phyloP scores from a whole-genome alignment of 2,113 vertebrate genomes.

The Triplophysa dalaica region DNA sequence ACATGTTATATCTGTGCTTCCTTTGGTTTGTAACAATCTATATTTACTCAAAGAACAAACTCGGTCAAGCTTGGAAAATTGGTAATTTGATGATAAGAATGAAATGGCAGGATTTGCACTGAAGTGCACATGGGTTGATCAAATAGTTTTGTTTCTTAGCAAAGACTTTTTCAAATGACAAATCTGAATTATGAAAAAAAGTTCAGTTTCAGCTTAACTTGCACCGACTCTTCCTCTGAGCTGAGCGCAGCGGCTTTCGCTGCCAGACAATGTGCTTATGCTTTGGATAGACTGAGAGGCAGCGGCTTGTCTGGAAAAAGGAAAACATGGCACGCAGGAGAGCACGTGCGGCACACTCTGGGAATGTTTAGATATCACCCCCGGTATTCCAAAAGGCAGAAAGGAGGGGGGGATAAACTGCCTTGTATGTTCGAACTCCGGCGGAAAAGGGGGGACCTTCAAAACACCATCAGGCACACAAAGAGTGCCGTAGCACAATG shows the following conservation, averaged over 20 bases:
- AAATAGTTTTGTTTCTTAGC: slow-evolving; percentile 10
- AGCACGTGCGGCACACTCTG: slow-evolving; percentile 74
- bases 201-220: not conserved
- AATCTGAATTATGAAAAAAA: slow-evolving; percentile 15
- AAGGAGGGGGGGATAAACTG: slow-evolving; percentile 57
- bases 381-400: slow-evolving; percentile 66
- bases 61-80: too few relatives aligned
- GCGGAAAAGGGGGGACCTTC: slow-evolving; percentile 38
- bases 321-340: slow-evolving; percentile 66
- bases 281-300: slow-evolving; percentile 52
- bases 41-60: not conserved
- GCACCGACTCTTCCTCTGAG: slow-evolving; percentile 4
- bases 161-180: slow-evolving; percentile 12
- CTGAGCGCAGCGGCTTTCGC: slow-evolving; percentile 35
- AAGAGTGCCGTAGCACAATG: slow-evolving; percentile 61
- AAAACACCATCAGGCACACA: slow-evolving; percentile 42
- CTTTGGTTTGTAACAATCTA: not conserved
- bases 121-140: not conserved
- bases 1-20: not conserved
- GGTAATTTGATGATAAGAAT: too few relatives aligned
- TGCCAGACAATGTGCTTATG: slow-evolving; percentile 65
- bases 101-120: not conserved
- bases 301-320: slow-evolving; percentile 47
- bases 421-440: slow-evolving; percentile 65
- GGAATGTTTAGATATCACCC: slow-evolving; percentile 79